Evolutionary conservation across 2,113 vertebrate species (phyloP), one percentile per base, ranked within the genome.

Genomic region (Okapia johnstoni): DNA sequence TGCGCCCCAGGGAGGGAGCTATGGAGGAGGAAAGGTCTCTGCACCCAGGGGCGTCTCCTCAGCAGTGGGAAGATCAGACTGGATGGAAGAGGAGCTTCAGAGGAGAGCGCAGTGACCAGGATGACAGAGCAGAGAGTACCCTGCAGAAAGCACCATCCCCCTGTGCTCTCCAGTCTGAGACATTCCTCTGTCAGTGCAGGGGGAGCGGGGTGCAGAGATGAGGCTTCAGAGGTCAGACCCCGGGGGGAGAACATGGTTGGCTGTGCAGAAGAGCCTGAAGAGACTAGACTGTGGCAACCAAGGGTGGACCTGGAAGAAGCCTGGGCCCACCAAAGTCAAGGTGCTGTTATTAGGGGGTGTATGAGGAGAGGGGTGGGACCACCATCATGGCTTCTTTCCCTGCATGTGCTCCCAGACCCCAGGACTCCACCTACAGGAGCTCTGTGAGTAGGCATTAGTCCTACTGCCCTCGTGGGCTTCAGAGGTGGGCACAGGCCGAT

Each of bases 221-320:
- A 80, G 46, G 46, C 76, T 33, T 50, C 28, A 5, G 28, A 19
- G 76, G 28, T 50, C 28, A 30, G 76, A 79, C 76, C 76, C 46
- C 19, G 16, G 46, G 46, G 33, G 76, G 30, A 48, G 26, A 50
- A 10, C 2, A 2, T 0, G 1, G 76, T 0, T 6, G 76, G 28
- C 77, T 12, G 28, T 0, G 1, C 10, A 1, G 46, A 33, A 50
- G 28, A 50, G 28, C 77, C 9, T 2, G 1, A 6, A 33, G 30
- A 30, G 28, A 30, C 28, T 6, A 17, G 28, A 33, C 28, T 7
- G 9, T 19, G 46, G 46, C 16, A 30, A 12, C 28, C 77, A 33
- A 50, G 46, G 28, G 28, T 48, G 16, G 6, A 12, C 28, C 28
- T 33, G 28, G 77, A 50, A 80, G 28, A 12, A 80, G 28, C 28